Evolutionary conservation across 1,140 invertebrate genomes (phyloP).

Genomic region (Matsumurasca onukii): DNA sequence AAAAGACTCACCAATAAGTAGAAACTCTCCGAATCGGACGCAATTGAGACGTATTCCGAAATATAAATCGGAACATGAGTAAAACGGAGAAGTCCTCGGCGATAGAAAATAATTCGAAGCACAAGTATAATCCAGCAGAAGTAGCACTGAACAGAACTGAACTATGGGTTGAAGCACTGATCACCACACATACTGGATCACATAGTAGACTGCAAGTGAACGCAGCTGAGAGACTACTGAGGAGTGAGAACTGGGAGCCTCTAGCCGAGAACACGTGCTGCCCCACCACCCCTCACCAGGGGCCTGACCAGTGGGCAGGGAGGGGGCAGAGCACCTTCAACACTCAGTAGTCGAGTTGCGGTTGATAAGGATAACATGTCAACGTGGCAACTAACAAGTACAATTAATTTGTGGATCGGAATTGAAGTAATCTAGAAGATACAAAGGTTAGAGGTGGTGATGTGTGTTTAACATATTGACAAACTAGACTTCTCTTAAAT

Average conservation of each 20-base stretch:
- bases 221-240: not conserved
- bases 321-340: too few species aligned
- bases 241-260: not conserved
- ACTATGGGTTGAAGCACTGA: too few species aligned
- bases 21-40: conserved; percentile 17
- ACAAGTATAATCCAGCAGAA: not conserved
- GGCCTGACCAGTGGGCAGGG: not conserved
- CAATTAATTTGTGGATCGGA: too few species aligned
- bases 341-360: too few species aligned
- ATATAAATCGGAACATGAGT: conserved; percentile 19
- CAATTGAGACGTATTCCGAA: conserved; percentile 16
- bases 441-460: too few species aligned
- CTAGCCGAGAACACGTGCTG: not conserved
- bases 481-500: too few species aligned
- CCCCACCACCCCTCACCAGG: not conserved
- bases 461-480: too few species aligned
- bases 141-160: not conserved
- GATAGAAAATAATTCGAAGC: not conserved
- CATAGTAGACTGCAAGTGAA: not conserved
- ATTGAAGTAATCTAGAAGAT: too few species aligned
- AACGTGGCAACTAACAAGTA: too few species aligned
- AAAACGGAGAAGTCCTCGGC: not conserved
- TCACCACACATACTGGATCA: too few species aligned
- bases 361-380: too few species aligned
- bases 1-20: conserved; percentile 8